Evolutionary conservation across 2,888 invertebrate genomes (phyloP).

Genomic region (Campaea margaritaria): DNA sequence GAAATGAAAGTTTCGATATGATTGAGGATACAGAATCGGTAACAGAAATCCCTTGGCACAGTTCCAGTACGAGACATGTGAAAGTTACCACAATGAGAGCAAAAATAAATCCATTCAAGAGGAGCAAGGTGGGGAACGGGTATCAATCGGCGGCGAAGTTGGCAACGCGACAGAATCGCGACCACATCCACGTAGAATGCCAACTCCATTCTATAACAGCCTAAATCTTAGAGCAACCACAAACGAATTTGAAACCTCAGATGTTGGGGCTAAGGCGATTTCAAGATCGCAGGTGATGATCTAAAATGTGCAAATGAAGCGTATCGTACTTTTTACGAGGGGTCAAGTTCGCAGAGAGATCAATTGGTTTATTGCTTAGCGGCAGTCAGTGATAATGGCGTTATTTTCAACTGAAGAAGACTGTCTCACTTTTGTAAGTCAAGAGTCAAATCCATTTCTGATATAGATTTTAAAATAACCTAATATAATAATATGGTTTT

Average conservation of each 20-base stretch:
- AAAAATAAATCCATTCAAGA: constrained; percentile 80
- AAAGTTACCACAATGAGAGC: constrained; percentile 72
- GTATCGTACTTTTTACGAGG: constrained; percentile 60
- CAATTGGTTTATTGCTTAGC: constrained; percentile 65
- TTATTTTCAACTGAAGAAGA: constrained; percentile 47
- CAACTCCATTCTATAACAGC: constrained; percentile 23
- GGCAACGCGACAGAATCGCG: constrained; percentile 45
- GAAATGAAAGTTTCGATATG: constrained; percentile 14
- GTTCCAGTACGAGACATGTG: constrained; percentile 65
- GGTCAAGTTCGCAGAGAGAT: constrained; percentile 72
- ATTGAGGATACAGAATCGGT: constrained; percentile 52
- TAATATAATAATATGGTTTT: too few relatives aligned
- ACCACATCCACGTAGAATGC: constrained; percentile 29
- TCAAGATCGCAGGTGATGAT: constrained; percentile 6
- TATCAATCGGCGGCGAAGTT: constrained; percentile 62
- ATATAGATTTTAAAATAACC: too few relatives aligned
- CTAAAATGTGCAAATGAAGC: constrained; percentile 52
- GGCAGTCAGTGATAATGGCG: constrained; percentile 42
- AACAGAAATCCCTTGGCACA: constrained; percentile 71
- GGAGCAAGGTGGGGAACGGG: constrained; percentile 58
- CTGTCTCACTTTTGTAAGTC: constrained; percentile 14
- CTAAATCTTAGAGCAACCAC: not conserved
- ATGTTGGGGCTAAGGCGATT: not conserved
- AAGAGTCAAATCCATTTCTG: constrained; percentile 1
- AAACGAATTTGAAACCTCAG: constrained; percentile 10